Evolutionary conservation across 1,140 invertebrate species (phyloP), one percentile per base, ranked within the genome.

Genomic region (Temnothorax longispinosus): DNA sequence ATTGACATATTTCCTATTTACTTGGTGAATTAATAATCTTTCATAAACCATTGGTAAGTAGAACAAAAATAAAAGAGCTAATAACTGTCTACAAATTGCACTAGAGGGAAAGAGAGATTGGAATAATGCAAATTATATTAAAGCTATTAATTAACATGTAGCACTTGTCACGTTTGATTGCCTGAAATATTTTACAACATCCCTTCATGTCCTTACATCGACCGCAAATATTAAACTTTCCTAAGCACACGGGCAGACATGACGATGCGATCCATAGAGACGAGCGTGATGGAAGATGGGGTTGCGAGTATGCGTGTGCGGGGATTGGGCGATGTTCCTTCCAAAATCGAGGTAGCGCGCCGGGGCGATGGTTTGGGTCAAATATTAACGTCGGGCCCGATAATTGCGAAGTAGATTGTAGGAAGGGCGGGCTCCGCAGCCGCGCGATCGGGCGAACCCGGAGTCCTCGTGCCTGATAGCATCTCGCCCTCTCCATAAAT

Each of bases 401-500:
- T 95, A 95, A 95, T 95, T 95, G 92, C 94, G 93, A 95, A 95
- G 94, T 95, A 93, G 94, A 95, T 95, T 93, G 93, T 93, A 93
- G 93, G 92, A 93, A 94, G 93, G 93, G 94, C 80, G 90, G 90
- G 88, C 87, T 86, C 87, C 87, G 76, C 67, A 78, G 54, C 78
- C 82, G 86, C 91, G 72, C 87, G 88, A 88, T 91, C 87, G 89
- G 88, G 87, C 86, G 88, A 90, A 87, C 92, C 90, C 91, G 88
- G 90, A 89, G 89, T 91, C 91, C 92, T 90, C 91, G 87, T 89
- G 90, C 89, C 90, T 92, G 95, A 95, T 95, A 95, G 88, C 93
- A 95, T 95, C 94, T 95, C 94, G 93, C 93, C 94, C 94, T 95
- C 94, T 94, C 94, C 94, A 95, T 95, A 95, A 95, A 95, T 95